These are phyloP conservation scores for Pogonocichla stellata DNA, from an alignment of 2,113 vertebrate genomes.

Conservation along the genomic window DNA sequence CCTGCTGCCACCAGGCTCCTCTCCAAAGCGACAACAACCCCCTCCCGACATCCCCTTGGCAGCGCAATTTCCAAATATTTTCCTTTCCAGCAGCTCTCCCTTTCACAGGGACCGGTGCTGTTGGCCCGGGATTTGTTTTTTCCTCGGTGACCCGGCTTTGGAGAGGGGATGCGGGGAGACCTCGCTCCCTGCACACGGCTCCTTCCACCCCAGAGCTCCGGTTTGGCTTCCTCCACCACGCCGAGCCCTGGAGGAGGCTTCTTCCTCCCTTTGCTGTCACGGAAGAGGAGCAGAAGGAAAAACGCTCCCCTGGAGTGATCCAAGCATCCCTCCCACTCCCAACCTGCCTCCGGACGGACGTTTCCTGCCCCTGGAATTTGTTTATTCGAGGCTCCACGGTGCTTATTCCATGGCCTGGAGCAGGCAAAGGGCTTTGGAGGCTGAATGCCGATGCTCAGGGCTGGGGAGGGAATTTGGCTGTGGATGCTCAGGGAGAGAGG, in stretches of 20 bases:
- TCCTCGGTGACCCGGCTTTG: not conserved
- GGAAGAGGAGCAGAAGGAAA: conserved; percentile 27
- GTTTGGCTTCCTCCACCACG: not conserved
- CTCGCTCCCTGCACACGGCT: fast-evolving
- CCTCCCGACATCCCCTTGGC: not conserved
- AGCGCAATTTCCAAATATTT: not conserved
- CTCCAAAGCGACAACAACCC: not conserved
- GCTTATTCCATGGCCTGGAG: not conserved
- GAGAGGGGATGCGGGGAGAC: not conserved
- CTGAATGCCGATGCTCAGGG: not conserved
- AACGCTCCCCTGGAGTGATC: not conserved
- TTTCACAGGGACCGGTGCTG: not conserved
- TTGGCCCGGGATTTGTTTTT: not conserved
- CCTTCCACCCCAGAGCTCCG: not conserved
- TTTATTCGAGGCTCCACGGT: not conserved
- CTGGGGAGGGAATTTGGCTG: not conserved
- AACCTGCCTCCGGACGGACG: not conserved
- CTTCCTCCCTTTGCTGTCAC: not conserved
- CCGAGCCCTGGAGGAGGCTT: not conserved
- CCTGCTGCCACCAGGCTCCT: not conserved
- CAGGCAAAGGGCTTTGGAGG: not conserved
- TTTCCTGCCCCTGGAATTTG: not conserved
- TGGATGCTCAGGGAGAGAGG: fast-evolving
- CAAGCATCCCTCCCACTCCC: not conserved
- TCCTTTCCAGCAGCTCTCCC: not conserved